Base-by-base conservation (phyloP, 2,113 vertebrate genomes). In the Catagonus wagneri region DNA sequence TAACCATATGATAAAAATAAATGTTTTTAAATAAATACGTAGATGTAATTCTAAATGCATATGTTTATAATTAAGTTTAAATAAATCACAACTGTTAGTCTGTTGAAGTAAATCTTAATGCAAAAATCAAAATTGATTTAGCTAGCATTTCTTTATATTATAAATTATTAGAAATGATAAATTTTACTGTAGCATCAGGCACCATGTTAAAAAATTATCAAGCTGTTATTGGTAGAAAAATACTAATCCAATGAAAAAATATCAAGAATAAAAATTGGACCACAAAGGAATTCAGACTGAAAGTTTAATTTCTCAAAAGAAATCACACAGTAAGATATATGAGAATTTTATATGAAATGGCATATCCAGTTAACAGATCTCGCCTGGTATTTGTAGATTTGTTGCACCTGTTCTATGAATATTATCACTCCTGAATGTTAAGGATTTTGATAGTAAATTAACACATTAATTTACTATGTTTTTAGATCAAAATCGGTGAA, bases 271-370 rank as follows among this genome's bases (percentile, higher is more conserved):
- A 17, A 71, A 36, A 79, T 17, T 63, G 1, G 39, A 74, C 25
- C 58, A 27, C 16, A 9, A 79, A 56, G 12, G 80, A 75, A 92
- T 78, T 78, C 20, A 89, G 12, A 36, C 16, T 32, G 39, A 86
- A 2, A 63, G 58, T 78, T 58, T 91, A 58, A 11, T 75, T 88
- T 90, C 29, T 88, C 27, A 23, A 6, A 61, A 74, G 68, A 83
- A 91, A 66, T 93, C 52, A 68, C 17, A 52, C 54, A 65, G 27
- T 9, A 68, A 58, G 7, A 69, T 3, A 15, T 27, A 13, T 68
- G 15, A 91, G 11, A 3, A 83, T 89, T 95, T 86, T 94, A 39
- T 79, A n/a, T 78, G n/a, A 92, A 65, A 83, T n/a, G 6, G 5
- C 2, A 83, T 74, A 60, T 84, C 52, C 23, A 90, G 39, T 76